A percentile compares a stretch with the other conserved stretches of the same genome.
phyloP scores from a whole-genome alignment of 2,888 invertebrate genomes.

The Mimumesa dahlbomi region DNA sequence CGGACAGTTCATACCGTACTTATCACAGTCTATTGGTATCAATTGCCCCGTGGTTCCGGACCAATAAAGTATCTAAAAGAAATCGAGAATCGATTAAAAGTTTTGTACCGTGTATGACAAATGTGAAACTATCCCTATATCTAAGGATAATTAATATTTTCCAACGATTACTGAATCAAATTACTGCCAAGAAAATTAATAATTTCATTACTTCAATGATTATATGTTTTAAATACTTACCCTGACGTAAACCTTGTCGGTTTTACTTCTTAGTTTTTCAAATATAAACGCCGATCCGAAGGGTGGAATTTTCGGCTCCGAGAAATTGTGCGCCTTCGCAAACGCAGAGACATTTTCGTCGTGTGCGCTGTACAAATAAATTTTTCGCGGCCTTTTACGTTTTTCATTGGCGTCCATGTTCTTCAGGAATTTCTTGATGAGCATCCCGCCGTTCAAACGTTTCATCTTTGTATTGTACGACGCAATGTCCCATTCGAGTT shows the following conservation, averaged over 20 bases:
- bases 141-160: no score
- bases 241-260: slow-evolving; percentile 46
- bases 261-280: slow-evolving; percentile 55
- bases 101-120: no score
- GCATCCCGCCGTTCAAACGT: slow-evolving; percentile 42
- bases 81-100: no score
- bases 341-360: slow-evolving; percentile 61
- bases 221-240: slow-evolving; percentile 57
- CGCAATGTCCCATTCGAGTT: slow-evolving; percentile 25
- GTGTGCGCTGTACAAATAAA: slow-evolving; percentile 43
- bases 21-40: no score
- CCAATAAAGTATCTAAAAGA: no score
- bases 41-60: no score
- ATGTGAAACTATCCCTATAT: no score
- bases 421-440: slow-evolving; percentile 47
- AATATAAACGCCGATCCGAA: slow-evolving; percentile 61
- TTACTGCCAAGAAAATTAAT: no score
- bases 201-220: no score
- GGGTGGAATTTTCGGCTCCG: slow-evolving; percentile 41
- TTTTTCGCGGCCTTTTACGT: no score
- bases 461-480: slow-evolving; percentile 44
- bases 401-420: slow-evolving; percentile 35
- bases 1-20: no score
- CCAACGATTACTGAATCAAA: no score
- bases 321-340: slow-evolving; percentile 49